phyloP scores from a whole-genome alignment of 1,140 invertebrate genomes.

The Orchestia grillus region DNA sequence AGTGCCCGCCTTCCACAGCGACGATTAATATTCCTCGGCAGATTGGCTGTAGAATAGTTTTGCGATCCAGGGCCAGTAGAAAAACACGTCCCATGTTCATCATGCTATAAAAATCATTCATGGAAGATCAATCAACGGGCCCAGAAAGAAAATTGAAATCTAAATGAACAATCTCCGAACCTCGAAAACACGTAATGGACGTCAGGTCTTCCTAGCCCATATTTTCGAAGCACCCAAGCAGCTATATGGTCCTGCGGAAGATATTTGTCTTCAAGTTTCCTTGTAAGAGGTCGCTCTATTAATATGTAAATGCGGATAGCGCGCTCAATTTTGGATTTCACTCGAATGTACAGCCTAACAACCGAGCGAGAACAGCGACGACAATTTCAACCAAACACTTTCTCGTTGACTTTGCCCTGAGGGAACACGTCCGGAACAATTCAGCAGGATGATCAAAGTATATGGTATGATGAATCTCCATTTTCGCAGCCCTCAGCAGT shows the following conservation, averaged over 20 bases:
- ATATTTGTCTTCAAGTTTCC: slow-evolving; percentile 14
- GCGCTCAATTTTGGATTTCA: neutral
- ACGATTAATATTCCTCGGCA: neutral
- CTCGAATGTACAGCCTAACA: neutral
- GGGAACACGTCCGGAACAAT: neutral
- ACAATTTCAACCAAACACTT: neutral
- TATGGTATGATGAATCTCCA: neutral
- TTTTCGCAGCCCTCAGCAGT: neutral
- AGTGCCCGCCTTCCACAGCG: neutral
- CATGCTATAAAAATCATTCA: slow-evolving; percentile 37
- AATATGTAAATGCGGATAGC: slow-evolving; percentile 10
- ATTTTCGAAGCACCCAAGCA: neutral
- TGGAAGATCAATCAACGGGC: slow-evolving; percentile 22
- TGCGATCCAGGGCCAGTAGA: neutral
- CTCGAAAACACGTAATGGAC: slow-evolving; percentile 28
- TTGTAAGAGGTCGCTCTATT: neutral
- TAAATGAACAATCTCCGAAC: slow-evolving; percentile 42
- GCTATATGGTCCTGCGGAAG: neutral
- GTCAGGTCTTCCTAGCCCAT: neutral
- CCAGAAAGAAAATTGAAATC: slow-evolving; percentile 32
- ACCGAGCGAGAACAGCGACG: neutral
- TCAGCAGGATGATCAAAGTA: neutral
- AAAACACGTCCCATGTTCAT: slow-evolving; percentile 39
- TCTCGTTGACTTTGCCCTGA: neutral
- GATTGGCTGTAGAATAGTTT: slow-evolving; percentile 12